Evolutionary conservation across 2,888 invertebrate genomes (phyloP), one percentile per base, ranked within the genome.

Genomic region (Cephonodes hylas): DNA sequence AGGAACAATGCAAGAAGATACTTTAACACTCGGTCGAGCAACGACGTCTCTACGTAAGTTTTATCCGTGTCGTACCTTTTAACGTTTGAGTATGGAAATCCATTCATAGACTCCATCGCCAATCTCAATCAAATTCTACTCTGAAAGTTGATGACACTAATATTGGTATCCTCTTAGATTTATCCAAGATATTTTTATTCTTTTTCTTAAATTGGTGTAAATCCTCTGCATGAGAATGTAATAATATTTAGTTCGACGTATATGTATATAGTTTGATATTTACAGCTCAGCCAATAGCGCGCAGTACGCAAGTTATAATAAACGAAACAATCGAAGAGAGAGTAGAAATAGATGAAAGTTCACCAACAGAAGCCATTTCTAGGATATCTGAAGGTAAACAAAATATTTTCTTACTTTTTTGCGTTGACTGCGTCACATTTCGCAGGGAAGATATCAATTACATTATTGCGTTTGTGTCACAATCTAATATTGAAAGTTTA

Each of bases 311-410:
- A 62, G 85, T 90, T 0, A 86, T 91, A 0, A 78, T 91, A 61
- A 86, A 91, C 63, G 91, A 91, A 65, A 91, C 91, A 0, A 85
- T 92, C 0, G 83, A 86, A 63, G 91, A 91, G 48, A 89, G 89
- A 59, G 71, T 75, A 0, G 90, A 91, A 67, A 91, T 91, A 3
- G 91, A 91, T 42, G 91, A 91, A 62, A 83, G 85, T 0, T 90
- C 91, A 2, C 91, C 91, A 1, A 68, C 76, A 2, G 85, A 85
- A 15, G 66, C 63, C 1, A 58, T 78, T 4, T 79, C 84, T 0
- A 83, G 72, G 34, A 84, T 85, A 53, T 76, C 84, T 6, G 83
- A 85, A 78, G 88, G 89, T 88, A 74, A 58, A 45, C 56, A 42
- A n/a, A n/a, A n/a, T 23, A 42, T 23, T 22, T 1, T 10, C 5